Conservation (phyloP, 2,113 vertebrate genomes). For the Psittacus erithacus region DNA sequence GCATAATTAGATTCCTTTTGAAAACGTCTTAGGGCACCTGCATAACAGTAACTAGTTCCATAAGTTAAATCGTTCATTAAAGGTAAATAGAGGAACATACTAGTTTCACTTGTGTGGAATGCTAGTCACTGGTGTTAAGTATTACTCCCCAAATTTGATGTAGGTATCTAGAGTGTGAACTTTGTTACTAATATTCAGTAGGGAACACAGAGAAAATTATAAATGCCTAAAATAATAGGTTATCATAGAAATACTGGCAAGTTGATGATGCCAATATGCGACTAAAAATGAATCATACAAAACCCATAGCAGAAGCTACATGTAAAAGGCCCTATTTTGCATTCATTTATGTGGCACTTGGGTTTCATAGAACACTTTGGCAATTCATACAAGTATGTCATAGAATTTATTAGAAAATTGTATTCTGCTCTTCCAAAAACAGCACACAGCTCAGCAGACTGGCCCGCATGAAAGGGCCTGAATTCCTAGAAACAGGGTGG, state of each 20-base stretch:
- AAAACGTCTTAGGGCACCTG: accelerated
- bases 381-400: not conserved
- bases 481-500: constrained; percentile 68
- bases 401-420: constrained; percentile 41
- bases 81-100: not conserved
- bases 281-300: not conserved
- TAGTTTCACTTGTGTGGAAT: not conserved
- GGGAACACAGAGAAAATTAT: not conserved
- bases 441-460: constrained; percentile 41
- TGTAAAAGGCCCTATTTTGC: not conserved
- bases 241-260: not conserved
- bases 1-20: not conserved
- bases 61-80: not conserved
- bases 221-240: constrained; percentile 8
- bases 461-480: constrained; percentile 35
- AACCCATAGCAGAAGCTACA: not conserved
- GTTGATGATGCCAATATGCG: not conserved
- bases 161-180: not conserved
- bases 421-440: constrained; percentile 50
- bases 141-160: not conserved
- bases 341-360: not conserved
- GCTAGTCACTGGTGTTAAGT: no score
- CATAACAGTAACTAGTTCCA: not conserved
- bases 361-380: constrained; percentile 38
- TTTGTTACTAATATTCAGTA: not conserved